phyloP scores from a whole-genome alignment of 1,140 invertebrate genomes.

The Lepidurus couesii region DNA sequence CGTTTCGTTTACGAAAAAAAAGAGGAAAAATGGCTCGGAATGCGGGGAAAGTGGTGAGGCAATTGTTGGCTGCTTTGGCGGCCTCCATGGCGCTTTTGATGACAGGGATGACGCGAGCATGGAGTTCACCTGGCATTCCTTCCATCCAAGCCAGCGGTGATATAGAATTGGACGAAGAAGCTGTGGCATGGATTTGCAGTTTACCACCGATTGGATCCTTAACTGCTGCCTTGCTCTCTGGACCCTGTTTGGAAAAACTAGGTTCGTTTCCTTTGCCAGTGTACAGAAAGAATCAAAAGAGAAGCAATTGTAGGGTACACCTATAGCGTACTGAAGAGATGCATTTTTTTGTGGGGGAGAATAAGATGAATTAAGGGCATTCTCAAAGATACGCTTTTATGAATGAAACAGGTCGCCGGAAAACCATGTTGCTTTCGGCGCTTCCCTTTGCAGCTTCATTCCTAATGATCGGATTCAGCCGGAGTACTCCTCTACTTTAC shows the following conservation, averaged over 20 bases:
- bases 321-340: too few species aligned
- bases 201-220: constrained; percentile 9
- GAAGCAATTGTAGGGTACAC: too few species aligned
- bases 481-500: constrained; percentile 44
- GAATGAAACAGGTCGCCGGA: background rate
- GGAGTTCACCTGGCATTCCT: constrained; percentile 34
- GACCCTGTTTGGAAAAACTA: background rate
- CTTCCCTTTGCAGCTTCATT: background rate
- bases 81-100: constrained; percentile 34
- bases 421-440: constrained; percentile 3
- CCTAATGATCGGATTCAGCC: background rate
- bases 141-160: constrained; percentile 29
- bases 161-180: background rate
- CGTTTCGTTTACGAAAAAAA: background rate
- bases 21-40: constrained; percentile 7
- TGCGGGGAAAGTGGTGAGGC: constrained; percentile 5
- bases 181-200: background rate
- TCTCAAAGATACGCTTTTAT: background rate
- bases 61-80: constrained; percentile 31
- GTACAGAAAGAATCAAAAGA: too few species aligned
- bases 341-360: too few species aligned
- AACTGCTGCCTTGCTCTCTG: constrained; percentile 1
- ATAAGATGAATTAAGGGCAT: too few species aligned
- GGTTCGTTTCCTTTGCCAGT: background rate
- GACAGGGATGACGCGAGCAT: constrained; percentile 33